phyloP scores from a whole-genome alignment of 2,888 invertebrate genomes.

The Metellina segmentata region DNA sequence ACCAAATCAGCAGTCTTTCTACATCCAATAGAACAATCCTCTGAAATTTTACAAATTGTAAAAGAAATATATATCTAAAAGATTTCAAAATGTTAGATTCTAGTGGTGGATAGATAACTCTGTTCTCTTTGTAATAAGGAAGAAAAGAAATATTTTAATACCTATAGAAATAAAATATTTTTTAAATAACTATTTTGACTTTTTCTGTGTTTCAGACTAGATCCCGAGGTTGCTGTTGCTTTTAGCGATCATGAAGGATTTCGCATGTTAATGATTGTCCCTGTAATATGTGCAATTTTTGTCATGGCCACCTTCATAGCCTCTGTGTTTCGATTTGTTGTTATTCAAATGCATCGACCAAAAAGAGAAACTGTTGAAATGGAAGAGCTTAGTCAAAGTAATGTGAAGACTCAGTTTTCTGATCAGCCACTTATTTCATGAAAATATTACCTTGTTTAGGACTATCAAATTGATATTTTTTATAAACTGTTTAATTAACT shows the following conservation, averaged over 20 bases:
- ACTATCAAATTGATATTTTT: too few species aligned
- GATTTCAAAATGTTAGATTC: too few species aligned
- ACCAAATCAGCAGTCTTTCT: too few species aligned
- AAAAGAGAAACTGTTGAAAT: slow-evolving; percentile 22
- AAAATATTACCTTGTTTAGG: neutral
- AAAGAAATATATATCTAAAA: too few species aligned
- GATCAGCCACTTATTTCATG: slow-evolving; percentile 7
- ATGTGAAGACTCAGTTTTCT: slow-evolving; percentile 13
- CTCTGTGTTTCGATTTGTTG: slow-evolving; percentile 26
- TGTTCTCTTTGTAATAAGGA: too few species aligned
- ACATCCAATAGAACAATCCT: too few species aligned
- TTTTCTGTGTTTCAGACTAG: slow-evolving; percentile 35
- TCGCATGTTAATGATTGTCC: slow-evolving; percentile 9
- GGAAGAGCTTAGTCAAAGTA: slow-evolving; percentile 36
- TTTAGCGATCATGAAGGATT: slow-evolving; percentile 64
- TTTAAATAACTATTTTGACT: neutral
- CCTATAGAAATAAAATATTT: neutral
- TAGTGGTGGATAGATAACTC: too few species aligned
- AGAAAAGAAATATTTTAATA: too few species aligned
- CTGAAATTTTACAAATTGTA: too few species aligned
- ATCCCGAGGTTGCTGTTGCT: slow-evolving; percentile 10
- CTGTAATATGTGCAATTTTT: slow-evolving; percentile 49
- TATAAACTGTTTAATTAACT: too few species aligned
- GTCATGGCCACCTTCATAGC: slow-evolving; percentile 35
- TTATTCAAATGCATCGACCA: slow-evolving; percentile 40